A percentile compares a stretch with the other conserved stretches of the same genome.
These are phyloP conservation scores for Micromesistius poutassou DNA, from an alignment of 2,797 vertebrate species.

Conservation along the genomic window DNA sequence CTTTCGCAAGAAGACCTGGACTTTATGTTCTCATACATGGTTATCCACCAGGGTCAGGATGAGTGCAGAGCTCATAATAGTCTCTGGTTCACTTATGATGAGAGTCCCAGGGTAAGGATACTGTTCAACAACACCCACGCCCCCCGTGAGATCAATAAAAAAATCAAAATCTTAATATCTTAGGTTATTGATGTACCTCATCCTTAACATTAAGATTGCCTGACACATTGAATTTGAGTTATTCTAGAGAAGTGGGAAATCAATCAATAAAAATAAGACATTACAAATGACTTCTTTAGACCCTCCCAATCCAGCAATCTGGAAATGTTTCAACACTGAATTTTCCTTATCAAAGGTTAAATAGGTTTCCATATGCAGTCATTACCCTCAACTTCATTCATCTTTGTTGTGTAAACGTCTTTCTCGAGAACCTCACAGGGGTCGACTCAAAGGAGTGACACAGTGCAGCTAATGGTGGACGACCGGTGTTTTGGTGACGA, in stretches of 20 bases:
- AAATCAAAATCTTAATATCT: neutral
- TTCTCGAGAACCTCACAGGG: neutral
- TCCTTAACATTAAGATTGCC: neutral
- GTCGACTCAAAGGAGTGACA: constrained; percentile 39
- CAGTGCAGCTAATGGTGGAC: constrained; percentile 26
- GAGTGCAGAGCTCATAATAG: neutral
- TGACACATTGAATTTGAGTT: neutral
- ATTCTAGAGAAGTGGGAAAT: neutral
- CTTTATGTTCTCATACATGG: neutral
- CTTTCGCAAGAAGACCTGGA: neutral
- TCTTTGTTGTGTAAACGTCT: neutral
- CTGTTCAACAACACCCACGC: too few species aligned
- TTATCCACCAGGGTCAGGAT: neutral
- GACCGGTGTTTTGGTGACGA: constrained; percentile 30
- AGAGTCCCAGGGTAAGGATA: neutral
- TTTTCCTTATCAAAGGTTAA: neutral
- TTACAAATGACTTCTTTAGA: neutral
- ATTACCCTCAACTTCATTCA: neutral
- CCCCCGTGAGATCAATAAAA: neutral
- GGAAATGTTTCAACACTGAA: neutral
- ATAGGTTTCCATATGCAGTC: neutral
- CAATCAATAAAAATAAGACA: neutral
- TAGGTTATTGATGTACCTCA: neutral
- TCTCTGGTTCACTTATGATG: neutral
- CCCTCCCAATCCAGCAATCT: neutral